Evolutionary conservation across 1,140 invertebrate genomes (phyloP).

Genomic region (honey bee (Apis mellifera)): DNA sequence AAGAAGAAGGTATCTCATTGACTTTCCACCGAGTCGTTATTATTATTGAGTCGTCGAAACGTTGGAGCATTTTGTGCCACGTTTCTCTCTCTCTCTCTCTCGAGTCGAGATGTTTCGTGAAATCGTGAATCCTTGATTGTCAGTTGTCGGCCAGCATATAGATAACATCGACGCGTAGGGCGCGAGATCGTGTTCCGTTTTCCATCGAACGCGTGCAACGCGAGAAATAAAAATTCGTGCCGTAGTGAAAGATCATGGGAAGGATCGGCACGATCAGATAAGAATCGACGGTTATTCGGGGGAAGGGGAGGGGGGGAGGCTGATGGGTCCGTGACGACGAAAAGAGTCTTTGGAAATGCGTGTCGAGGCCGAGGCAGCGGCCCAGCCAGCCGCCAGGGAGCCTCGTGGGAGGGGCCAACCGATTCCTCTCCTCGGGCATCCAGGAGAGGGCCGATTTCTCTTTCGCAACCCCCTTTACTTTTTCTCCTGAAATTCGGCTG

Average conservation of each 20-base stretch:
- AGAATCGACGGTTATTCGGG: constrained; percentile 61
- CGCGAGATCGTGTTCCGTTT: constrained; percentile 15
- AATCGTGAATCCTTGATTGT: constrained; percentile 39
- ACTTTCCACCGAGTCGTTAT: background rate
- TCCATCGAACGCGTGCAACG: background rate
- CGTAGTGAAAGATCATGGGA: constrained; percentile 62
- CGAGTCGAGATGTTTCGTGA: constrained; percentile 21
- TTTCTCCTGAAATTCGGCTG: constrained; percentile 29
- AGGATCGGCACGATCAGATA: constrained; percentile 65
- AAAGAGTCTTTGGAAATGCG: constrained; percentile 74
- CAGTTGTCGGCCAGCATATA: constrained; percentile 10
- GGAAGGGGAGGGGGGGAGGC: constrained; percentile 6
- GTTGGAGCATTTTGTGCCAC: no score
- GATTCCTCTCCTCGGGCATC: constrained; percentile 58
- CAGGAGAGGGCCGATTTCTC: constrained; percentile 63
- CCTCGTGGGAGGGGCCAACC: constrained; percentile 67
- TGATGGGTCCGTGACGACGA: constrained; percentile 69
- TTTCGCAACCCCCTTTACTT: constrained; percentile 66
- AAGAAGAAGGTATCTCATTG: background rate
- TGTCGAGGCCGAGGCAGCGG: constrained; percentile 71
- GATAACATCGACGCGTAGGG: constrained; percentile 42
- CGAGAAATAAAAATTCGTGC: constrained; percentile 56
- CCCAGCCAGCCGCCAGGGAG: constrained; percentile 12
- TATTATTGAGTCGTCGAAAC: no score
- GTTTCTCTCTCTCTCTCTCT: no score